phyloP scores from a whole-genome alignment of 1,140 invertebrate species.

The Micrasema longulum region DNA sequence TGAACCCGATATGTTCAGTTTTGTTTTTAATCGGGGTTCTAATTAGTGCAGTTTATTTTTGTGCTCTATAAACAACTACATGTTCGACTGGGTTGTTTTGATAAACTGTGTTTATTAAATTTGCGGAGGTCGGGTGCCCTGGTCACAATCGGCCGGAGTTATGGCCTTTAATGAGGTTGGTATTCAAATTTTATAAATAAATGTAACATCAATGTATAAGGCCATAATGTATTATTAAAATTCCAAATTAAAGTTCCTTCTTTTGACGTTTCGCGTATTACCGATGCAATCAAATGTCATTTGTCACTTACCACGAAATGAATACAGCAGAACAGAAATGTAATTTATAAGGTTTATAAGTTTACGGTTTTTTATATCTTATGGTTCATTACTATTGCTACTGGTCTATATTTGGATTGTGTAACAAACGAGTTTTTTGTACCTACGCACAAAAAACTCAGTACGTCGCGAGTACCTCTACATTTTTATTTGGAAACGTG shows the following conservation, averaged over 20 bases:
- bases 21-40: conserved; percentile 22
- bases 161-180: conserved; percentile 71
- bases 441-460: no score
- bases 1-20: conserved; percentile 43
- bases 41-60: conserved; percentile 38
- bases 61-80: conserved; percentile 44
- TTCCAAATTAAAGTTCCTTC: no score
- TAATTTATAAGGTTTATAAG: no score
- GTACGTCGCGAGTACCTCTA: no score
- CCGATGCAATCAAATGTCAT: no score
- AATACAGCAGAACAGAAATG: no score
- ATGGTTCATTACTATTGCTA: no score
- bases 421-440: conserved; percentile 9
- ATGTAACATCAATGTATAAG: no score
- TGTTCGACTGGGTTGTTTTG: conserved; percentile 60
- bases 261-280: no score
- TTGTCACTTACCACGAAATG: no score
- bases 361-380: no score
- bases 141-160: conserved; percentile 61
- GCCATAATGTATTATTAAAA: no score
- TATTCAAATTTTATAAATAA: conserved; percentile 37
- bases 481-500: conserved; percentile 14
- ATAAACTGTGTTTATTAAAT: conserved; percentile 66
- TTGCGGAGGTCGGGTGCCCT: conserved; percentile 62
- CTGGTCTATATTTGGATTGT: conserved; percentile 10